Evolutionary conservation across 2,113 vertebrate species (phyloP).

Genomic region (Poeciliopsis turrubarensis): DNA sequence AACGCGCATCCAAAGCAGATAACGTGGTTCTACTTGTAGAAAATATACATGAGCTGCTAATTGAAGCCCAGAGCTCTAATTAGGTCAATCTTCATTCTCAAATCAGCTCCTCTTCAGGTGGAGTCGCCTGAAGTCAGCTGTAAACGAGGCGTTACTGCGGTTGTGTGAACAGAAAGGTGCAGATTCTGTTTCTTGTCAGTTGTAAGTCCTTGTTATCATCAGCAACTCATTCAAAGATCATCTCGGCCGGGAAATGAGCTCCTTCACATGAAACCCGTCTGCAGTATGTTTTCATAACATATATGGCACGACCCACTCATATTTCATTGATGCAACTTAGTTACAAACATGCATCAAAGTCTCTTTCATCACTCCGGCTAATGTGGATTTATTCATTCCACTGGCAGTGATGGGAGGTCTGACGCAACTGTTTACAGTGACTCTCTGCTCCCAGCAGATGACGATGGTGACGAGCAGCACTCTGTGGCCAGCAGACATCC

Average conservation of each 20-base stretch:
- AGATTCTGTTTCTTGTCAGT: slow-evolving; percentile 38
- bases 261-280: slow-evolving; percentile 56
- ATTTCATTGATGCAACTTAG: slow-evolving; percentile 58
- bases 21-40: no score
- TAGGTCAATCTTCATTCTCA: neutral
- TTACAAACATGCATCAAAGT: slow-evolving; percentile 69
- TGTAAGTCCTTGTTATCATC: slow-evolving; percentile 63
- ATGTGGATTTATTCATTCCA: slow-evolving; percentile 79
- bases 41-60: no score
- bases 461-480: slow-evolving; percentile 46
- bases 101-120: neutral
- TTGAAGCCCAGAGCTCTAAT: no score
- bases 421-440: slow-evolving; percentile 77
- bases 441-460: slow-evolving; percentile 52
- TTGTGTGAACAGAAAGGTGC: slow-evolving; percentile 26
- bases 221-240: slow-evolving; percentile 47
- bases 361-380: slow-evolving; percentile 72
- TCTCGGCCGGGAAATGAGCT: slow-evolving; percentile 15
- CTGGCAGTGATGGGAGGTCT: slow-evolving; percentile 71
- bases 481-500: slow-evolving; percentile 51
- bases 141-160: no score
- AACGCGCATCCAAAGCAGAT: neutral
- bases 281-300: slow-evolving; percentile 70
- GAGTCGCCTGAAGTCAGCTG: no score
- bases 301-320: slow-evolving; percentile 66